A percentile compares a stretch with the other conserved stretches of the same genome.
Conservation (phyloP, 2,797 vertebrate genomes). For the Sebastes taczanowskii region DNA sequence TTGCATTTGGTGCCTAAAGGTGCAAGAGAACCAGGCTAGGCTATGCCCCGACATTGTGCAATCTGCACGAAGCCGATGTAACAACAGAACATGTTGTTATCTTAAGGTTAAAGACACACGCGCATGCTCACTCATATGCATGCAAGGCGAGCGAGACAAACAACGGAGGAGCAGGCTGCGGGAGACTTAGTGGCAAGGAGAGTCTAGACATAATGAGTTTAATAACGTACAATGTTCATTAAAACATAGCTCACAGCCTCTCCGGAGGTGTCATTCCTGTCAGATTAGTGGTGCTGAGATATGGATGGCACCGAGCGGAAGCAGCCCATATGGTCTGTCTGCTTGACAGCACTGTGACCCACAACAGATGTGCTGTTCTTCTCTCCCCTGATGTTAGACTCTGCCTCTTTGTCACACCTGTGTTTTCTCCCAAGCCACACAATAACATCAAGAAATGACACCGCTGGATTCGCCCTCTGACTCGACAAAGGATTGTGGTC, state of each 20-base stretch:
- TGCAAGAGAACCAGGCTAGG: constrained; percentile 8
- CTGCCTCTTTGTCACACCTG: constrained; percentile 69
- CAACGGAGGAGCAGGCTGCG: constrained; percentile 23
- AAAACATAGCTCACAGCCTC: constrained; percentile 75
- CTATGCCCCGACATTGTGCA: constrained; percentile 23
- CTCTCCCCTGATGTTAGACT: constrained; percentile 52
- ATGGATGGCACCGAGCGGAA: constrained; percentile 59
- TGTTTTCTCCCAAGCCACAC: constrained; percentile 55
- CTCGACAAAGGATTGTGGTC: constrained; percentile 30
- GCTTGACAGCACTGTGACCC: constrained; percentile 75
- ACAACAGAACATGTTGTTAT: constrained; percentile 36
- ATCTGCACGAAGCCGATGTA: constrained; percentile 21
- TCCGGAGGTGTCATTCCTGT: constrained; percentile 73
- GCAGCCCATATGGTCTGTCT: constrained; percentile 74
- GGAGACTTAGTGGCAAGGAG: constrained; percentile 58
- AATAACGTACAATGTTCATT: constrained; percentile 78
- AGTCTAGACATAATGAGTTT: constrained; percentile 72
- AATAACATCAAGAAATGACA: constrained; percentile 58
- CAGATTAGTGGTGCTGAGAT: constrained; percentile 77
- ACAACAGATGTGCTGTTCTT: constrained; percentile 75
- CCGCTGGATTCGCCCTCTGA: constrained; percentile 34
- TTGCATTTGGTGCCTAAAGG: constrained; percentile 60
- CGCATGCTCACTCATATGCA: constrained; percentile 25
- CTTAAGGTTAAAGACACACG: constrained; percentile 36
- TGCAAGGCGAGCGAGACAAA: constrained; percentile 20